Base-by-base conservation (phyloP, 2,113 vertebrate species). In the Triplophysa dalaica region DNA sequence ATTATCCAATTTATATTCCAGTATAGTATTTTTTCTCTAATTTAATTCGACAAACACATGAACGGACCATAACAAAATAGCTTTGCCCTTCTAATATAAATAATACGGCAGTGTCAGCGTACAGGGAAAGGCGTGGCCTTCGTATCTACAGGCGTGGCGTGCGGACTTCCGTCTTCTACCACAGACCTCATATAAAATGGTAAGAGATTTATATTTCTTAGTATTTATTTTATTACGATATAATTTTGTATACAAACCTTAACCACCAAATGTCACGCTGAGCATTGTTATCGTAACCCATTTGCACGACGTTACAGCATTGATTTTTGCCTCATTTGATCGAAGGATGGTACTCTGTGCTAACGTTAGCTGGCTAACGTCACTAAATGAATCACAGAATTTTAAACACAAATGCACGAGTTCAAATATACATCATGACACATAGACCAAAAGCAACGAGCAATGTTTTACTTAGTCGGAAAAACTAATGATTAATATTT, bases 161-260 rank as follows among this genome's bases (percentile, higher is more conserved):
- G 86, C 78, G 79, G 88, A 92, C 92, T 93, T 93, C 92, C 92
- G 91, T 87, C 90, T 93, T 93, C 70, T 80, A 85, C 87, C 78
- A 85, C 85, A 74, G 79, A 85, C 85, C 61, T 63, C 77, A 68
- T 19, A 75, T 63, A 90, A 91, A 89, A 93, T 93, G 92, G 92
- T 93, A 86, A 90, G 90, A 78, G 45, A 76, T 73, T 87, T 73
- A n/a, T 14, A 16, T 3, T 1, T 85, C 48, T 79, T 50, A 7
- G 3, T 38, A 80, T 60, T n/a, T 41, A 21, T 0, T 38, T 62
- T 62, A 33, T 5, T 61, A 52, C 13, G 14, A n/a, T 21, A 8
- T n/a, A 21, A 9, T 58, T 16, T 66, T 60, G 33, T 24, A 48
- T 75, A 5, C 4, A 24, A 26, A 1, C 1, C 0, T 33, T 2